phyloP scores from a whole-genome alignment of 2,113 vertebrate species.

The Rhinolophus sinicus region DNA sequence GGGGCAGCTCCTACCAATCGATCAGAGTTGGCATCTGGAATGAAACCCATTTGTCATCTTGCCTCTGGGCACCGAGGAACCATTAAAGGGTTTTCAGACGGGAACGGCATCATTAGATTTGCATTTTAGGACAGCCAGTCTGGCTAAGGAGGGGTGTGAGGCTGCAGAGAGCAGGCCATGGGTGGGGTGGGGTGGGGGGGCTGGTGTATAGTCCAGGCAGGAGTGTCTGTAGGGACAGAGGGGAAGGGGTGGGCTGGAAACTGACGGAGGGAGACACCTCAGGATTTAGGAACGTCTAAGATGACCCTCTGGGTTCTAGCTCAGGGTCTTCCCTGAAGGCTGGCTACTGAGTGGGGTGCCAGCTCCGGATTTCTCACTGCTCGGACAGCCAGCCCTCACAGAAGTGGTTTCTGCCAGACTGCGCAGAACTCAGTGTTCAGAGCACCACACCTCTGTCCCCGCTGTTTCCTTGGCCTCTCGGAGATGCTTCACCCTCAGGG shows the following conservation, averaged over 20 bases:
- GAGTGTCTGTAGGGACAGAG: background rate
- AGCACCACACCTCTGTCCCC: background rate
- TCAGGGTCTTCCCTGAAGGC: background rate
- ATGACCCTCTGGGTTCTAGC: background rate
- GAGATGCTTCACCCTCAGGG: background rate
- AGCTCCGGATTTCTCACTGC: background rate
- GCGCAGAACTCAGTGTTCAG: accelerated
- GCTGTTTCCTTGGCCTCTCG: accelerated
- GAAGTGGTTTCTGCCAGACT: background rate
- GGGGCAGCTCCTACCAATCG: background rate
- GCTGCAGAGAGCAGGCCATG: background rate
- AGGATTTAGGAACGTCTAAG: background rate
- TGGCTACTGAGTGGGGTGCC: no score
- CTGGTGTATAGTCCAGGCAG: background rate
- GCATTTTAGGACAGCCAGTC: background rate
- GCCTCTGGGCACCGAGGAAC: background rate
- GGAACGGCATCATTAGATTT: background rate
- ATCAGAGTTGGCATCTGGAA: conserved; percentile 7
- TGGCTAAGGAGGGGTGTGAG: background rate
- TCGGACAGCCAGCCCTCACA: background rate
- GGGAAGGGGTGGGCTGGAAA: background rate
- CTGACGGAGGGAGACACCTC: accelerated
- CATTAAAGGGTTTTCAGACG: background rate
- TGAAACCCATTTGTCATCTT: conserved; percentile 50
- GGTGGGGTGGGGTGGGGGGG: background rate